These are phyloP conservation scores for Camponotus pennsylvanicus DNA, from an alignment of 1,140 invertebrate species.

Conservation along the genomic window DNA sequence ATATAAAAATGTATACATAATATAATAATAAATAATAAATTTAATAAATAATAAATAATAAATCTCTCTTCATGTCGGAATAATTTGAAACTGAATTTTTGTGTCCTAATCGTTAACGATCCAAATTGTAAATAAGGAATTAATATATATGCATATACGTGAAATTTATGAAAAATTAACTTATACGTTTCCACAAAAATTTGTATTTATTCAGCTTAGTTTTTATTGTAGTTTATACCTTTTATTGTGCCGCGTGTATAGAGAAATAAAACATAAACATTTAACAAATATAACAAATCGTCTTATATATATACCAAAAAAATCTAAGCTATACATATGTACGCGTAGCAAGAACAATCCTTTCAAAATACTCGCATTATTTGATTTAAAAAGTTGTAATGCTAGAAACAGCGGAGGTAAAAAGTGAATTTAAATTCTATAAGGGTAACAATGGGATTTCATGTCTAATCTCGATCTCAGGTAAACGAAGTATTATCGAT, in stretches of 20 bases:
- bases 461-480: slow-evolving; percentile 71
- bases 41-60: too few relatives aligned
- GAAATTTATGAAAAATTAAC: too few relatives aligned
- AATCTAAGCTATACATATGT: not conserved
- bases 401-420: not conserved
- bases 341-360: not conserved
- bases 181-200: too few relatives aligned
- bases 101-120: too few relatives aligned
- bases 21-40: too few relatives aligned
- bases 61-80: too few relatives aligned
- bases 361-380: not conserved
- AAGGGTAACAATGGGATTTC: slow-evolving; percentile 47
- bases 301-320: not conserved
- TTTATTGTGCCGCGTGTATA: not conserved
- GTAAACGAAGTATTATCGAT: slow-evolving; percentile 53
- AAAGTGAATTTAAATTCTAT: slow-evolving; percentile 52
- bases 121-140: too few relatives aligned
- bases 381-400: slow-evolving; percentile 22
- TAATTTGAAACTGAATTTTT: too few relatives aligned
- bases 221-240: not conserved
- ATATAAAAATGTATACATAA: too few relatives aligned
- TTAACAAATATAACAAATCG: not conserved
- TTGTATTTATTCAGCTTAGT: not conserved
- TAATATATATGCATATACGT: too few relatives aligned
- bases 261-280: not conserved